phyloP scores from a whole-genome alignment of 2,888 invertebrate species.

The Anodontia alba region DNA sequence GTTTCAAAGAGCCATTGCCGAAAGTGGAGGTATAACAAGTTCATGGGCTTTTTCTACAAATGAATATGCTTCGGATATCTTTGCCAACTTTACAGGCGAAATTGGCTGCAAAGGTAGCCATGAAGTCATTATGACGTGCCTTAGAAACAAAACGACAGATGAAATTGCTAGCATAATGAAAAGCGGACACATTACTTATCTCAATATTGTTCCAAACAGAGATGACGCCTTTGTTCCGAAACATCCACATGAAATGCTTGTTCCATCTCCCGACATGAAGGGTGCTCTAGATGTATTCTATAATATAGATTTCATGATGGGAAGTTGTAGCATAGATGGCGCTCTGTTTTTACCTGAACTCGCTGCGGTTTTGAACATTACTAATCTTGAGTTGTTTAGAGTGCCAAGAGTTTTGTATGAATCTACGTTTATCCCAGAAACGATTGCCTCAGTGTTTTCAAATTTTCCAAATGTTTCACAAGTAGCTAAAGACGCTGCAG shows the following conservation, averaged over 20 bases:
- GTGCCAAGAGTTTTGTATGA: background rate
- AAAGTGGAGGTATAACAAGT: background rate
- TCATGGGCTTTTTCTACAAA: background rate
- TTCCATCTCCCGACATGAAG: background rate
- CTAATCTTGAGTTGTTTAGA: background rate
- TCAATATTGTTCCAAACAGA: background rate
- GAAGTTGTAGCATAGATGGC: slow-evolving; percentile 3
- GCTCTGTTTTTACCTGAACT: background rate
- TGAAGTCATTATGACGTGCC: background rate
- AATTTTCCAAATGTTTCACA: background rate
- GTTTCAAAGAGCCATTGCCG: background rate
- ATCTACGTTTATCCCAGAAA: background rate
- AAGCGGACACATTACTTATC: background rate
- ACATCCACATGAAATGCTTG: background rate
- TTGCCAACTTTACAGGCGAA: background rate
- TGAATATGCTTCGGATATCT: background rate
- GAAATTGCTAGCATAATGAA: background rate
- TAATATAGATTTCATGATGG: background rate
- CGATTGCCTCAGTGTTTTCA: background rate
- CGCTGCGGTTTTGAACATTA: background rate
- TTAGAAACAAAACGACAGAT: background rate
- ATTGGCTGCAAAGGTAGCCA: background rate
- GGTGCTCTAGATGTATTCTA: background rate
- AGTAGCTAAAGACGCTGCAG: background rate
- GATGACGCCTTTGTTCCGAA: background rate